Conservation (phyloP, 2,888 invertebrate genomes). For the Serripes groenlandicus region DNA sequence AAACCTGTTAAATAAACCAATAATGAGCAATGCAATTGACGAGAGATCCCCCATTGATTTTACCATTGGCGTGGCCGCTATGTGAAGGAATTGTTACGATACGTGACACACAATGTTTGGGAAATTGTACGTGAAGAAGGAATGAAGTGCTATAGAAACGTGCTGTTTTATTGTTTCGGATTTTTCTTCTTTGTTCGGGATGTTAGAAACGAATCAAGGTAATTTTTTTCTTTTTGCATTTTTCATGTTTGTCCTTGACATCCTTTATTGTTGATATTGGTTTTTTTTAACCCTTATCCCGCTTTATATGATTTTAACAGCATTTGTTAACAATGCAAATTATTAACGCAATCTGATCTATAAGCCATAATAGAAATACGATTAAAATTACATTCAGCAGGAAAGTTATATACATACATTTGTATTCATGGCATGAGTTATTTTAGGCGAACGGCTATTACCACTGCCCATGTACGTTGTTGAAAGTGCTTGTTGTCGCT, state of each 20-base stretch:
- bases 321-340: no score
- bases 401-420: no score
- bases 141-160: neutral
- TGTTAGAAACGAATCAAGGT: neutral
- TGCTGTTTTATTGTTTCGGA: neutral
- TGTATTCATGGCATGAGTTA: no score
- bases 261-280: neutral
- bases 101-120: neutral
- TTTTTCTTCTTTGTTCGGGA: neutral
- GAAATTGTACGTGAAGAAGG: neutral
- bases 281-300: no score
- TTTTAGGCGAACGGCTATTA: no score
- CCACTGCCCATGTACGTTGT: no score
- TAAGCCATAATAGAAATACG: no score
- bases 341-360: no score
- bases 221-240: neutral
- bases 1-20: no score
- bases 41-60: slow-evolving; percentile 4
- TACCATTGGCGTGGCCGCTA: neutral
- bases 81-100: neutral
- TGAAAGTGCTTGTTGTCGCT: no score
- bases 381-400: no score
- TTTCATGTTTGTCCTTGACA: neutral
- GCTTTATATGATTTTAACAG: no score
- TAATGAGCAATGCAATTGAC: neutral